These are phyloP conservation scores for Prenolepis imparis DNA, from an alignment of 2,888 invertebrate genomes.

Conservation along the genomic window DNA sequence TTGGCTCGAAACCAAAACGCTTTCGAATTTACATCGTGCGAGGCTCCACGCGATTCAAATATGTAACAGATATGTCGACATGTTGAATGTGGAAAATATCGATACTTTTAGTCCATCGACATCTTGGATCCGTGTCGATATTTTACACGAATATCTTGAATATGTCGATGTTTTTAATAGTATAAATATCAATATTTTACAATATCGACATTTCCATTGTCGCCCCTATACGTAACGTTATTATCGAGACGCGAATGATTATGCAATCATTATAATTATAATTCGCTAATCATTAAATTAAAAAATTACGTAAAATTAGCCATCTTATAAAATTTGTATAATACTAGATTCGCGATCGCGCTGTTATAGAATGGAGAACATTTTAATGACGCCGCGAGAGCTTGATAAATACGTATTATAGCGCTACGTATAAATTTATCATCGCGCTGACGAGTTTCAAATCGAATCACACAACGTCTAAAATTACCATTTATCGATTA, in stretches of 20 bases:
- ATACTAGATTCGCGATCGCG: neutral
- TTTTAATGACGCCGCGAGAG: neutral
- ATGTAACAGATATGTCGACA: neutral
- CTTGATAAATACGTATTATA: neutral
- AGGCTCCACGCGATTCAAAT: neutral
- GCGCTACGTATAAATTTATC: neutral
- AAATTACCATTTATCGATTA: constrained; percentile 24
- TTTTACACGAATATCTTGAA: neutral
- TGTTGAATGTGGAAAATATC: neutral
- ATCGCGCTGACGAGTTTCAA: neutral
- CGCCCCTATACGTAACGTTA: neutral
- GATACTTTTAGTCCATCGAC: constrained; percentile 9
- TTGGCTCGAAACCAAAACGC: constrained; percentile 42
- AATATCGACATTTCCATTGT: constrained; percentile 1
- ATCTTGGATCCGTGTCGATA: constrained; percentile 14
- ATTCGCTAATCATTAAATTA: neutral
- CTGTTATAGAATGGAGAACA: neutral
- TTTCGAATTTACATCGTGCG: constrained; percentile 13
- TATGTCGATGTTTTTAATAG: neutral
- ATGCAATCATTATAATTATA: neutral
- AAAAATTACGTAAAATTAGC: neutral
- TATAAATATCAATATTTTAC: constrained; percentile 13
- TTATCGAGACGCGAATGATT: neutral
- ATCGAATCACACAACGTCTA: neutral
- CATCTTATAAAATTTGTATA: neutral